Base-by-base conservation (phyloP, 2,797 vertebrate species). In the Siniperca undulata region DNA sequence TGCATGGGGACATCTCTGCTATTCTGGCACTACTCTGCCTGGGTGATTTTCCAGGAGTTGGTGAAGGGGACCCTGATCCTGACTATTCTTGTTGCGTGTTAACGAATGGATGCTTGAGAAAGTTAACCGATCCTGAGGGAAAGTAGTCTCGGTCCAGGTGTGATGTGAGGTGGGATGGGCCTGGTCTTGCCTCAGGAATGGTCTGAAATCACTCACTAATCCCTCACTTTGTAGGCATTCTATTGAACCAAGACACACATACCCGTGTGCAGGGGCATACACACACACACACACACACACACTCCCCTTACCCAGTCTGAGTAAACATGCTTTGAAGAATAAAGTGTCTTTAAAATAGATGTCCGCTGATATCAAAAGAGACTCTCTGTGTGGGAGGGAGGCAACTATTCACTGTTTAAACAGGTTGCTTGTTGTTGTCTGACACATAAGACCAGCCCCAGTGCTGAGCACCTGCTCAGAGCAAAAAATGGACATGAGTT, bases 271-370 rank as follows among this genome's bases (percentile, higher is more conserved):
- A 66, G 66, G 73, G 78, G 53, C 80, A 30, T n/a, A 56, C 36
- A 7, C 65, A 20, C 40, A 40, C 30, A 14, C 61, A n/a, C 46
- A 65, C 79, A 76, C 62, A 62, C 86, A 81, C 74, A 82, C 64
- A 59, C 77, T 66, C 74, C 84, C 78, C 78, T 77, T 72, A 83
- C 75, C 70, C 78, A 87, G 85, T 86, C 89, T 92, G 86, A 90
- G 91, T 88, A 93, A 93, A 94, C 91, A 94, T 88, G 84, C 89
- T 94, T 94, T 94, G 93, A 95, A 94, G 94, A 94, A 91, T 94
- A 91, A 94, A 93, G 91, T 94, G 89, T 90, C 89, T 94, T 92
- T 88, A 65, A 89, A 94, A 91, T 85, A 85, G 86, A 92, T 70
- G 79, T 89, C 83, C 60, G 58, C 84, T 83, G 61, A 92, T 90